Base-by-base conservation (phyloP, 1,140 invertebrate species). In the Orchesella cincta region DNA sequence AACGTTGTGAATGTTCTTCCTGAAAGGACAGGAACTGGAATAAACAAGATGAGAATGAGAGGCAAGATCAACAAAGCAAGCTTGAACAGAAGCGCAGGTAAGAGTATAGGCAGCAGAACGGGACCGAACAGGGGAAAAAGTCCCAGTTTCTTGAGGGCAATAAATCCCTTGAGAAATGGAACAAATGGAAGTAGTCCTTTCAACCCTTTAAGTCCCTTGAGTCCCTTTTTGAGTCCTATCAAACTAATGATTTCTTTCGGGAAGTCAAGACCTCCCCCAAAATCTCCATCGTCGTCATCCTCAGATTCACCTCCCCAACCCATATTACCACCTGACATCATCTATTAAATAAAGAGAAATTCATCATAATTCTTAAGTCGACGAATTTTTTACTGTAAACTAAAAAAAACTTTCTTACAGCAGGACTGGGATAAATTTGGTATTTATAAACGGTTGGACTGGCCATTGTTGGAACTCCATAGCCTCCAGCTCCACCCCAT, bases 221-320 rank as follows among this genome's bases (percentile, higher is more conserved):
- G 36, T 33, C 76, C 76, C n/a, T n/a, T n/a, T 51, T 78, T 78
- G n/a, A 78, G n/a, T 0, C 76, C 76, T n/a, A 78, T 35, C 20
- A 78, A 57, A 28, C 76, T 73, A 0, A 78, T 74, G 16, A 78
- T 31, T 78, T 78, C 76, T 33, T 78, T 78, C 23, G 73, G 71
- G 54, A 78, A 74, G 3, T 20, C 73, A 23, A n/a, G 33, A 14
- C 39, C 71, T 1, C 18, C 23, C n/a, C n/a, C n/a, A n/a, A n/a
- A n/a, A n/a, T n/a, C n/a, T n/a, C n/a, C n/a, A n/a, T n/a, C n/a
- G 34, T 74, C 73, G 18, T 74, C 73, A 29, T 73, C 72, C 5
- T 46, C 39, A 12, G 18, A 46, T 2, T 70, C 76, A 1, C 72
- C 73, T 1, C 72, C 76, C 26, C 76, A 67, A 1, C 75, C 74